These are phyloP conservation scores for Scaptomyza graminum DNA, from an alignment of 1,140 invertebrate genomes.

Conservation along the genomic window DNA sequence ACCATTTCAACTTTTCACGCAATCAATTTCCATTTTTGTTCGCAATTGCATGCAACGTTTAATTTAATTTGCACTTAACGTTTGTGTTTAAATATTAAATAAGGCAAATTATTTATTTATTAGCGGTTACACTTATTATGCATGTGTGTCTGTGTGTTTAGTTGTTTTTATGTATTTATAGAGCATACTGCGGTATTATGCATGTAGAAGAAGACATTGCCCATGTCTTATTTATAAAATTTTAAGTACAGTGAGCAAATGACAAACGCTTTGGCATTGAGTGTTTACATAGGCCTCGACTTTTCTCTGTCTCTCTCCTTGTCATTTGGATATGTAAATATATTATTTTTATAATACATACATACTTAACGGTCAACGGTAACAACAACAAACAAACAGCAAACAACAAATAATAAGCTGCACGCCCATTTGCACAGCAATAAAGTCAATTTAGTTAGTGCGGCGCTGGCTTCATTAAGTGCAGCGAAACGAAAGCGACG, in stretches of 20 bases:
- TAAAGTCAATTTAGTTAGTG: slow-evolving; percentile 78
- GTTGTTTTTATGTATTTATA: slow-evolving; percentile 62
- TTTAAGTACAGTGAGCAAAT: slow-evolving; percentile 61
- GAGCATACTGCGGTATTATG: slow-evolving; percentile 10
- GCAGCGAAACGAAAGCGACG: slow-evolving; percentile 69
- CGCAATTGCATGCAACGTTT: slow-evolving; percentile 51
- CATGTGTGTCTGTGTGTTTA: slow-evolving; percentile 10
- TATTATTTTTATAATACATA: slow-evolving; percentile 75
- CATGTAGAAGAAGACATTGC: slow-evolving; percentile 22
- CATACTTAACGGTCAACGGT: slow-evolving; percentile 61
- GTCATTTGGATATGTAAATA: slow-evolving; percentile 57
- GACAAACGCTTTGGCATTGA: slow-evolving; percentile 56
- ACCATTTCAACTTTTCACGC: slow-evolving; percentile 33
- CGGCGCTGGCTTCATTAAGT: slow-evolving; percentile 69
- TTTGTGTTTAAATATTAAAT: slow-evolving; percentile 63
- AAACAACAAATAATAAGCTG: slow-evolving; percentile 37
- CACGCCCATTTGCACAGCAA: slow-evolving; percentile 74
- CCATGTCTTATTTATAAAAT: slow-evolving; percentile 77
- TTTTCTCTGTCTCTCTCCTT: background rate
- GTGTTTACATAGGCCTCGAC: slow-evolving; percentile 47
- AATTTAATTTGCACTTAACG: slow-evolving; percentile 71
- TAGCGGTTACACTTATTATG: slow-evolving; percentile 32
- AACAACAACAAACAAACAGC: slow-evolving; percentile 8
- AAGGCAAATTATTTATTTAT: slow-evolving; percentile 74
- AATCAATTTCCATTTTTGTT: slow-evolving; percentile 41